Evolutionary conservation across 2,113 vertebrate genomes (phyloP), one percentile per base, ranked within the genome.

Genomic region (Thamnaconus septentrionalis): DNA sequence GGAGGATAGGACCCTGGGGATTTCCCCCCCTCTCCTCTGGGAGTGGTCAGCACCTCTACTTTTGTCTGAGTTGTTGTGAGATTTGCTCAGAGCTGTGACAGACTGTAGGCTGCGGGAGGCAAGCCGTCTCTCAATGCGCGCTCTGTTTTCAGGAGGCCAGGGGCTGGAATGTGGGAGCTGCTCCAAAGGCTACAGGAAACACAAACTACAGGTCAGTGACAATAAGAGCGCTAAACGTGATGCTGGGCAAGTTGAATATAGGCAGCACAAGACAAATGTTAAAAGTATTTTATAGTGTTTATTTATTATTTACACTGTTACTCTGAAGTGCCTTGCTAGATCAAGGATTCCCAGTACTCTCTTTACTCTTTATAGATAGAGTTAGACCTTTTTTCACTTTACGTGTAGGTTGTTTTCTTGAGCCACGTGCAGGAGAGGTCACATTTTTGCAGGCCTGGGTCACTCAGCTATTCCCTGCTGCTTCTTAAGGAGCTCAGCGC

Each of bases 1-100:
- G 87, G 88, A 89, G 84, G 65, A 69, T 91, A 91, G 90, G 92
- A 92, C 90, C 90, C 90, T 80, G 89, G 86, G 82, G 89, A 91
- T 64, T 73, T 75, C 64, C 65, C 53, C 46, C 81, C 53, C 18
- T 46, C 81, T 87, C 79, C 76, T 63, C n/a, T 82, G 89, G 91
- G 90, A 90, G 89, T 86, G 90, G 89, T 88, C 87, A 89, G 81
- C 82, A 83, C 83, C 87, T 84, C 85, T 12, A 83, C 81, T 84
- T 49, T 76, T 79, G 82, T 79, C 80, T 85, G 78, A 85, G 78
- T 88, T 83, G 76, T 84, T 84, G 77, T 79, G 78, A 86, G 82
- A 87, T 84, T 90, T 89, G 78, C 87, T 85, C 75, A 61, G 53
- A 78, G 70, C 73, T 80, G 72, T 73, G 73, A 84, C 73, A 76